phyloP scores from a whole-genome alignment of 1,140 invertebrate genomes.

The Drosophila seguyi region DNA sequence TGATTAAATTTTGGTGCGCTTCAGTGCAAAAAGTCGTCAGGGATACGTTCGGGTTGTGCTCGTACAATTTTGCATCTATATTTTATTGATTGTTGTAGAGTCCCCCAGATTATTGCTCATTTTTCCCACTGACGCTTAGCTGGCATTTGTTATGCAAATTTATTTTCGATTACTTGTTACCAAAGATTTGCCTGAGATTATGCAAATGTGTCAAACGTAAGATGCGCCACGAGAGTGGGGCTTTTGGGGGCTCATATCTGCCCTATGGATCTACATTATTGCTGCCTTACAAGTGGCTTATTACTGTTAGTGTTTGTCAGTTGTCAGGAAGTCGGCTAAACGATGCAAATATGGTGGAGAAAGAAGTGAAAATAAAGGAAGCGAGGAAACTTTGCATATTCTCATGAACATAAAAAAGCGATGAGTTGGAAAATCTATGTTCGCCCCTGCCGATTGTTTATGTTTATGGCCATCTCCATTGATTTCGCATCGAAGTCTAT shows the following conservation, averaged over 20 bases:
- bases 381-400: conserved; percentile 71
- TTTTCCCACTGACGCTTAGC: conserved; percentile 47
- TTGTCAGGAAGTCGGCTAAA: conserved; percentile 49
- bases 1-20: conserved; percentile 75
- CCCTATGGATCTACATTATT: conserved; percentile 50
- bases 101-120: conserved; percentile 52
- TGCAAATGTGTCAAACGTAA: conserved; percentile 73
- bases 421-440: conserved; percentile 76
- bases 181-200: conserved; percentile 81
- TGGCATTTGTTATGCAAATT: conserved; percentile 82
- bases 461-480: conserved; percentile 66
- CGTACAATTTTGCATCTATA: conserved; percentile 40
- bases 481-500: conserved; percentile 56
- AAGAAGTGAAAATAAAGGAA: conserved; percentile 37
- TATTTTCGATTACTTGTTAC: conserved; percentile 84
- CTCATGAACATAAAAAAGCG: conserved; percentile 60
- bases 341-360: conserved; percentile 46
- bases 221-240: background rate
- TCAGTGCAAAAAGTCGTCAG: conserved; percentile 56
- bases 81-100: conserved; percentile 43
- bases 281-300: conserved; percentile 79
- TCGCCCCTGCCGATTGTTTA: conserved; percentile 70
- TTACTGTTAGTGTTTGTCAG: conserved; percentile 75
- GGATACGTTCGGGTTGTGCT: background rate
- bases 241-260: conserved; percentile 22